phyloP scores from a whole-genome alignment of 2,113 vertebrate species.

The Hemibagrus wyckioides region DNA sequence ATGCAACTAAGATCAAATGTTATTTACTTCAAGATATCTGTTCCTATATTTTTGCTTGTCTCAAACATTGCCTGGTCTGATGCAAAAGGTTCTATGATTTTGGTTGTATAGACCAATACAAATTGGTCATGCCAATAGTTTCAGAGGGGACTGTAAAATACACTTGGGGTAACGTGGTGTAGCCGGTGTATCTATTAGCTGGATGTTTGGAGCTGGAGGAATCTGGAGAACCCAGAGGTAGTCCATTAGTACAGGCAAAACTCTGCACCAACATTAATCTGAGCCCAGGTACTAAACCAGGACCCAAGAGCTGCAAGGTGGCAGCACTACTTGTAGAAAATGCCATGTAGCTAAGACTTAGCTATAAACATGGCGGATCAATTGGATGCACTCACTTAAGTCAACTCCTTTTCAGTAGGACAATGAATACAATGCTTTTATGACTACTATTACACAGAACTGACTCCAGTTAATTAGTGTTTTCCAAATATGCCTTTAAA shows the following conservation, averaged over 20 bases:
- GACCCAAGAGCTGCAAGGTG: background rate
- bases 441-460: background rate
- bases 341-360: too few relatives aligned
- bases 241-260: background rate
- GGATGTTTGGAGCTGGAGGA: background rate
- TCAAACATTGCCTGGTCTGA: too few relatives aligned
- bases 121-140: too few relatives aligned
- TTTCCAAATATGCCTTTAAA: background rate
- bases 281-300: background rate
- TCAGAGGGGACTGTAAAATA: too few relatives aligned
- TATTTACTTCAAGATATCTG: too few relatives aligned
- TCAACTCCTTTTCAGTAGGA: background rate
- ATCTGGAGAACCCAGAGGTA: background rate
- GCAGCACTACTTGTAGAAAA: background rate
- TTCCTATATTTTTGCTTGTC: too few relatives aligned
- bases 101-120: too few relatives aligned
- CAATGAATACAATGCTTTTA: background rate
- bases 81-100: too few relatives aligned
- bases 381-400: background rate
- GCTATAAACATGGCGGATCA: background rate
- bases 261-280: background rate
- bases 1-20: too few relatives aligned
- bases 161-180: background rate
- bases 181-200: background rate
- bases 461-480: background rate